Percentiles rank a stretch among this genome's conserved stretches.
Conservation (phyloP, 2,113 vertebrate genomes). For the Merops nubicus region DNA sequence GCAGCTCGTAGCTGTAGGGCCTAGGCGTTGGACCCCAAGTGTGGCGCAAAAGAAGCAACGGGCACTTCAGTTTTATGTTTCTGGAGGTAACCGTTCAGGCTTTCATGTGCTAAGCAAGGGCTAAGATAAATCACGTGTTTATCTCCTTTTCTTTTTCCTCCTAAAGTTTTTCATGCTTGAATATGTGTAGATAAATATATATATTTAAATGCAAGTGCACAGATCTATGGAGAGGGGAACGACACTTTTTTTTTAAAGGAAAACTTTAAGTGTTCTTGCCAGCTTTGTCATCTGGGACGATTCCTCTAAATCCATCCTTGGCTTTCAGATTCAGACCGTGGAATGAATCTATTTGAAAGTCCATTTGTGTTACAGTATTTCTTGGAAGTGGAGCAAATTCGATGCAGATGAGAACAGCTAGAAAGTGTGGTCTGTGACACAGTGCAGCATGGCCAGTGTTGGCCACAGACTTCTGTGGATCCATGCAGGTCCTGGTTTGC, state of each 20-base stretch:
- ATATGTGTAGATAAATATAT: not conserved
- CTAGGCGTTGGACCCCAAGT: fast-evolving
- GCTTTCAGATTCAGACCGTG: not conserved
- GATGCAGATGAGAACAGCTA: not conserved
- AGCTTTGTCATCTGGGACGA: not conserved
- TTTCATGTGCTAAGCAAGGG: not conserved
- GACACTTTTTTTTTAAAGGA: fast-evolving
- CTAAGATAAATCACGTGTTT: not conserved
- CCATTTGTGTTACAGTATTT: not conserved
- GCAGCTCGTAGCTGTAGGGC: not conserved
- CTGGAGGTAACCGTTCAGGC: not conserved
- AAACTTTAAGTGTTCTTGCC: not conserved
- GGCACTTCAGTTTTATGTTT: fast-evolving
- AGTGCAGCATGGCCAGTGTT: not conserved
- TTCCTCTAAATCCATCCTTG: not conserved
- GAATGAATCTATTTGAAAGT: not conserved
- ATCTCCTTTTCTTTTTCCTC: not conserved
- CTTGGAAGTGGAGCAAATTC: not conserved
- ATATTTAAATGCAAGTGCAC: not conserved
- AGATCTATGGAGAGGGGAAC: fast-evolving
- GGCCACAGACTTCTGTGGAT: not conserved
- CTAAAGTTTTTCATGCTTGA: fast-evolving
- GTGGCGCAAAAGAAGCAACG: not conserved
- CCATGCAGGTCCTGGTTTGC: not conserved
- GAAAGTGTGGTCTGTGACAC: not conserved